phyloP scores from a whole-genome alignment of 2,797 vertebrate species.

The Centroberyx gerrardi region DNA sequence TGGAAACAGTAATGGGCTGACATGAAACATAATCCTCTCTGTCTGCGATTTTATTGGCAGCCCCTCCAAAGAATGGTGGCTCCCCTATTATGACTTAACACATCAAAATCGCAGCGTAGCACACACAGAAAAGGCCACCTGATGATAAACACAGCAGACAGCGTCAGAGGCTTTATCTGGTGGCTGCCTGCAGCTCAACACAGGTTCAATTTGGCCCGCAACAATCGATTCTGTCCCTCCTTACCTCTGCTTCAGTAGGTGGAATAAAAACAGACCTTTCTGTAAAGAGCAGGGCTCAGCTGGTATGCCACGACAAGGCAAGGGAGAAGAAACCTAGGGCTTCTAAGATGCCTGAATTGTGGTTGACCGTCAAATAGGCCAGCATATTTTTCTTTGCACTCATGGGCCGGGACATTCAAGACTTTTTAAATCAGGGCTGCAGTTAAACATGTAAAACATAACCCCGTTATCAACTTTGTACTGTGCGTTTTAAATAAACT shows the following conservation, averaged over 20 bases:
- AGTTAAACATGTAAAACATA: no score
- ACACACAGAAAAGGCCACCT: constrained; percentile 89
- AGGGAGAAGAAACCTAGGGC: constrained; percentile 48
- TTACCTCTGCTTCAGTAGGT: constrained; percentile 77
- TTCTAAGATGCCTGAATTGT: constrained; percentile 46
- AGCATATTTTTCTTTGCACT: not conserved
- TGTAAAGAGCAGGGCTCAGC: constrained; percentile 82
- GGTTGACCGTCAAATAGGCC: constrained; percentile 29
- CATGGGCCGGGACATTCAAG: not conserved
- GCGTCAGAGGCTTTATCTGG: constrained; percentile 83
- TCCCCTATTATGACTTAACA: constrained; percentile 89
- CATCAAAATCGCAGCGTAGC: constrained; percentile 87
- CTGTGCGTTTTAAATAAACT: no score
- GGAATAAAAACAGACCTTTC: constrained; percentile 83
- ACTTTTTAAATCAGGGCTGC: not conserved
- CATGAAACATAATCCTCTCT: constrained; percentile 85
- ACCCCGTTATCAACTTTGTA: no score
- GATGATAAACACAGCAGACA: constrained; percentile 88
- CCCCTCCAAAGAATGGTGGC: constrained; percentile 83
- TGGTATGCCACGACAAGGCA: constrained; percentile 67
- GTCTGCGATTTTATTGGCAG: constrained; percentile 87
- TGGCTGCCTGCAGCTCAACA: constrained; percentile 83
- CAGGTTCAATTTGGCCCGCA: constrained; percentile 87
- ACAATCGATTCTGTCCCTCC: constrained; percentile 87
- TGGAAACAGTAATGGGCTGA: constrained; percentile 81